Percentiles rank a stretch among this genome's conserved stretches.
Evolutionary conservation across 2,113 vertebrate genomes (phyloP).

Genomic region (Strigops habroptila): DNA sequence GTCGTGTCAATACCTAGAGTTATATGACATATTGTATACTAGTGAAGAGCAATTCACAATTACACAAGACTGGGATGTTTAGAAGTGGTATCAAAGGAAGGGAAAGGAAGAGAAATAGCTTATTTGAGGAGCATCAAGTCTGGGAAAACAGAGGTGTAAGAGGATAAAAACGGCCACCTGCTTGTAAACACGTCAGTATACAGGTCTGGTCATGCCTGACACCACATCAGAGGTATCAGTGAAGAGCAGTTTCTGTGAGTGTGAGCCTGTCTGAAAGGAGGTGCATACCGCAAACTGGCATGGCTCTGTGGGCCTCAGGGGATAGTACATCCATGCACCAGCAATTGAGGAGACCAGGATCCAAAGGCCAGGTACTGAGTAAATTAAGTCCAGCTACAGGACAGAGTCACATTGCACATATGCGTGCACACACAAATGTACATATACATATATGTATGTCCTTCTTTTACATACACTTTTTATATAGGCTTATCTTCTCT

Average conservation of each 20-base stretch:
- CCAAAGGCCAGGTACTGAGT: background rate
- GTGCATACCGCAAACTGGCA: background rate
- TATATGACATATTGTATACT: background rate
- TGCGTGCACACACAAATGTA: background rate
- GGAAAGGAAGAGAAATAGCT: background rate
- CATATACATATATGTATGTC: background rate
- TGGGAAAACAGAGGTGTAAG: background rate
- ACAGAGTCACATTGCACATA: background rate
- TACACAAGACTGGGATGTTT: background rate
- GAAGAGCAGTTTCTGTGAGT: background rate
- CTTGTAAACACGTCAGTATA: background rate
- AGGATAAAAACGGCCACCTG: background rate
- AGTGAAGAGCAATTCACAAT: background rate
- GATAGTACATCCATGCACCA: background rate
- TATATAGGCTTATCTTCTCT: background rate
- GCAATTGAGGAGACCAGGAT: background rate
- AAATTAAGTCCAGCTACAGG: background rate
- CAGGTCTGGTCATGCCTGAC: background rate
- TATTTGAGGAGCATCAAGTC: background rate
- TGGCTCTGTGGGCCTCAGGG: accelerated
- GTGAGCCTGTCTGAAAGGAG: background rate
- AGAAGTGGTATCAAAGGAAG: background rate
- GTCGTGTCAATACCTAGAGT: background rate
- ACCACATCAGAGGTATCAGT: background rate
- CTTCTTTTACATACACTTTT: background rate